Evolutionary conservation across 2,888 invertebrate genomes (phyloP), one percentile per base, ranked within the genome.

Genomic region (Diarsia dahlii): DNA sequence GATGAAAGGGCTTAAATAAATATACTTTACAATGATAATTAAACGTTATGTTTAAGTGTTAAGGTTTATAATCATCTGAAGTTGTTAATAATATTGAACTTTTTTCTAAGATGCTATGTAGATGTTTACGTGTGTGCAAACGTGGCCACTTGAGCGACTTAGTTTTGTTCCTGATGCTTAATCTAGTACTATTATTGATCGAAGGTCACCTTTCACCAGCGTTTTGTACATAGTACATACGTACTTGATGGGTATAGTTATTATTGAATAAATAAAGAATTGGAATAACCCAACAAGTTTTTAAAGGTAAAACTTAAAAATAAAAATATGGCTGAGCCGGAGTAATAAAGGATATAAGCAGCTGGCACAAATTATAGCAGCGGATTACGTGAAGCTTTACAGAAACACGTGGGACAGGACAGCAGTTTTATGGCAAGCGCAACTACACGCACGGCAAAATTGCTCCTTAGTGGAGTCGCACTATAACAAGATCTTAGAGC

Each of bases 371-470:
- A 63, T 45, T 23, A 63, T 63, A 9, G n/a, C 3, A 63, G 3
- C n/a, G 13, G 54, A 84, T 81, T 65, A 68, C 68, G 34, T 54
- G 63, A 71, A 75, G 39, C 62, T 73, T 52, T 70, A 13, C 45
- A 80, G 64, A 23, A 78, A 69, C 78, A 76, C 65, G 9, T 74
- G 63, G 50, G 4, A 54, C 39, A 34, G 50, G 4, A 54, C 39
- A 34, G 12, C 52, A 73, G 69, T 74, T 84, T 84, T 79, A 79
- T 76, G 45, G 74, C 71, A 48, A 63, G 75, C 23, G 3, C 69
- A 69, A 74, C 67, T 62, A 58, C 28, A 80, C 62, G 50, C 74
- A 76, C 60, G 52, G 62, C 74, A 62, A 78, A 72, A 76, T 66
- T 72, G 66, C 72, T 76, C 50, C 13, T 52, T 81, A 77, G 72